These are phyloP conservation scores for Clivina fossor DNA, from an alignment of 2,888 invertebrate genomes.

Conservation along the genomic window DNA sequence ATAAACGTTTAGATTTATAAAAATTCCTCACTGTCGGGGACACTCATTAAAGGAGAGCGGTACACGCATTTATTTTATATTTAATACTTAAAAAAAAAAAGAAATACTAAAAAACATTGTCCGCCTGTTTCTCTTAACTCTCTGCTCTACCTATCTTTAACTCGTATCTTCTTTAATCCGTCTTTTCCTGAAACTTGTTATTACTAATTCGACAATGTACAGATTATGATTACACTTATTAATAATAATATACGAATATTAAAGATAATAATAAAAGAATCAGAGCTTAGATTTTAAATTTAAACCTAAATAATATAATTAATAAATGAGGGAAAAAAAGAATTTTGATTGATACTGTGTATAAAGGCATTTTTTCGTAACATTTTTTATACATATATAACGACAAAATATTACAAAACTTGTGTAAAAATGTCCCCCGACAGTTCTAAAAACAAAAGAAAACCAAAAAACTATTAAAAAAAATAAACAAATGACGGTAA, in stretches of 20 bases:
- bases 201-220: conserved; percentile 26
- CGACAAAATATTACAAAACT: conserved; percentile 12
- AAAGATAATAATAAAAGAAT: conserved; percentile 29
- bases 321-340: conserved; percentile 4
- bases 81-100: neutral
- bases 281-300: conserved; percentile 32
- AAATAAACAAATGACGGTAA: conserved; percentile 20
- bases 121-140: neutral
- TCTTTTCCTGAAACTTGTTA: neutral
- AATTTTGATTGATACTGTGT: conserved; percentile 26
- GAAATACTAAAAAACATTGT: neutral
- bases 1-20: too few species aligned
- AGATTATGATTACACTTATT: conserved; percentile 21
- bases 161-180: too few species aligned
- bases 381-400: conserved; percentile 31
- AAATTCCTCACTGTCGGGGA: conserved; percentile 24
- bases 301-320: conserved; percentile 14
- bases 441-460: too few species aligned
- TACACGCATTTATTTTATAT: neutral
- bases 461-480: too few species aligned
- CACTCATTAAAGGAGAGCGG: conserved; percentile 12
- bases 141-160: too few species aligned
- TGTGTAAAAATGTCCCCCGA: conserved; percentile 29
- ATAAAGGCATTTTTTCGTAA: conserved; percentile 25
- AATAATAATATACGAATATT: conserved; percentile 29